A percentile compares a stretch with the other conserved stretches of the same genome.
Evolutionary conservation across 2,113 vertebrate species (phyloP).

Genomic region (Lepus europaeus): DNA sequence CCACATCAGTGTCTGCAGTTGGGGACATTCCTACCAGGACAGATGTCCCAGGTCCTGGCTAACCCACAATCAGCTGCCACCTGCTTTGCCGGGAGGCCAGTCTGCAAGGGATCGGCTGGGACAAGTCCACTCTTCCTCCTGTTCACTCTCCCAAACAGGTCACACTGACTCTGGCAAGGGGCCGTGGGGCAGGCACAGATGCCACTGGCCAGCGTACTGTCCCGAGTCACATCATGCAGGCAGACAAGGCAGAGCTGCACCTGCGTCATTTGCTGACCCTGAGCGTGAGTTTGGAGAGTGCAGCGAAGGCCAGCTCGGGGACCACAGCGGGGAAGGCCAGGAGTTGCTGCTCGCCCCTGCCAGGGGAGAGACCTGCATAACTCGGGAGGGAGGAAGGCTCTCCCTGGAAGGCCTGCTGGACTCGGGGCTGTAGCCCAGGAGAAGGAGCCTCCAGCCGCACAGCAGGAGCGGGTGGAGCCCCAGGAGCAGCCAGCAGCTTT

Average conservation of each 20-base stretch:
- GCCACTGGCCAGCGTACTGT: no score
- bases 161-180: fast-evolving
- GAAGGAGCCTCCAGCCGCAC: neutral
- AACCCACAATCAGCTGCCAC: neutral
- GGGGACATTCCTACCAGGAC: neutral
- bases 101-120: neutral
- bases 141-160: neutral
- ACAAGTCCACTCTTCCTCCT: neutral
- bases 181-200: fast-evolving
- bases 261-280: neutral
- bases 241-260: neutral
- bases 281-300: neutral
- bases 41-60: neutral
- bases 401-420: no score
- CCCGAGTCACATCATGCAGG: neutral
- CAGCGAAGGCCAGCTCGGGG: no score
- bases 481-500: fast-evolving
- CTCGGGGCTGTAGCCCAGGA: neutral
- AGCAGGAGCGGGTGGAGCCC: no score
- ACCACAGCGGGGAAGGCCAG: neutral
- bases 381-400: neutral
- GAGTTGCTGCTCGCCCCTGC: neutral
- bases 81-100: neutral
- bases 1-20: neutral
- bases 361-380: no score